Conservation (phyloP, 2,888 invertebrate genomes). For the Antitype chi region DNA sequence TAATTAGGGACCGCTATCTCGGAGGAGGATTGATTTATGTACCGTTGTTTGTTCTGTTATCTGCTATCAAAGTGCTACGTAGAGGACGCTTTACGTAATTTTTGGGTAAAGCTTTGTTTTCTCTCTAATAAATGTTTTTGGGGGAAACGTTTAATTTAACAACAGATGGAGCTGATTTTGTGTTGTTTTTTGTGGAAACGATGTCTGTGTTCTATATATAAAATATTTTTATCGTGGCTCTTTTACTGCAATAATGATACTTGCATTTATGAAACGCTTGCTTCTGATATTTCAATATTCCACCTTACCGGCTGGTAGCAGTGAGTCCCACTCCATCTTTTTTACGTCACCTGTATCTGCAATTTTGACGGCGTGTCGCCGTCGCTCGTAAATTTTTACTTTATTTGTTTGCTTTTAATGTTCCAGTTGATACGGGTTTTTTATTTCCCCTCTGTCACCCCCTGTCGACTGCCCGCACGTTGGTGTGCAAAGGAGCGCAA, state of each 20-base stretch:
- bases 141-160: constrained; percentile 50
- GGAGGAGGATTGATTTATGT: constrained; percentile 62
- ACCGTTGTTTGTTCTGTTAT: constrained; percentile 62
- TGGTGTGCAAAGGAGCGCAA: constrained; percentile 68
- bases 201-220: neutral
- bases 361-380: constrained; percentile 79
- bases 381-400: constrained; percentile 83
- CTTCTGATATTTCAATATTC: constrained; percentile 30
- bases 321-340: constrained; percentile 60
- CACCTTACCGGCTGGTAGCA: constrained; percentile 15
- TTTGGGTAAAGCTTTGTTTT: constrained; percentile 58
- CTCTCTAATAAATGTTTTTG: constrained; percentile 52
- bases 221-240: neutral
- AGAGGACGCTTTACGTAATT: constrained; percentile 55
- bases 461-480: constrained; percentile 58
- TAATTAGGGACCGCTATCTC: constrained; percentile 64
- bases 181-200: neutral
- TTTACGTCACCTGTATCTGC: constrained; percentile 80
- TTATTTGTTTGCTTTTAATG: constrained; percentile 77
- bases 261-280: neutral
- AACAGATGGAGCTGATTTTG: constrained; percentile 8
- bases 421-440: constrained; percentile 67
- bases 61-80: constrained; percentile 57
- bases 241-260: constrained; percentile 2
- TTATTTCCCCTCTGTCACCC: constrained; percentile 64